Conservation (phyloP, 2,797 vertebrate species). For the Cuniculus paca region DNA sequence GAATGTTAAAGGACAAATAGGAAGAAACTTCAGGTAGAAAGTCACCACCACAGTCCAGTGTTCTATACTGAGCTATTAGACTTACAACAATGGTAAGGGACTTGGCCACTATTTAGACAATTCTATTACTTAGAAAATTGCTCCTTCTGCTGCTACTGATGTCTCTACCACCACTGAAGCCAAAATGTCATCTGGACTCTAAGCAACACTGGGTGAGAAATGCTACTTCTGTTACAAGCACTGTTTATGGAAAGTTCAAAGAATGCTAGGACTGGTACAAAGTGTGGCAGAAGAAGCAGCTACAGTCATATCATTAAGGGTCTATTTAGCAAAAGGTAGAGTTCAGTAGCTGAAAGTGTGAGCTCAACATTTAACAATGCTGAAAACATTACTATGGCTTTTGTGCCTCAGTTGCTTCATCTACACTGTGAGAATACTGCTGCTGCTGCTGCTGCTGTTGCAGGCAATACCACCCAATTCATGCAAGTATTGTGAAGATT, state of each 20-base stretch:
- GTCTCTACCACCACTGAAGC: background rate
- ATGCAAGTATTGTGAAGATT: background rate
- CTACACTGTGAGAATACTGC: background rate
- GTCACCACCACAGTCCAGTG: background rate
- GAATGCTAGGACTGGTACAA: background rate
- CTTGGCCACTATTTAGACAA: constrained; percentile 36
- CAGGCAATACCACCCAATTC: background rate
- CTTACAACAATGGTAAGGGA: background rate
- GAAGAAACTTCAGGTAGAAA: background rate
- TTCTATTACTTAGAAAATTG: constrained; percentile 56
- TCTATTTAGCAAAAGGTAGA: background rate
- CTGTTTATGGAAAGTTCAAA: background rate
- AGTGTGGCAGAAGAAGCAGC: constrained; percentile 46
- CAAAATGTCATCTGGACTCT: constrained; percentile 73
- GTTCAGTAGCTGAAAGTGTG: background rate
- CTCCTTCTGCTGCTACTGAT: constrained; percentile 47
- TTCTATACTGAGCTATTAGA: background rate
- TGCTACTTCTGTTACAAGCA: constrained; percentile 44
- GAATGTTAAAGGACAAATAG: background rate
- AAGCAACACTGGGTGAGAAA: constrained; percentile 31
- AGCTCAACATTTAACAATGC: background rate
- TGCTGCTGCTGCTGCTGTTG: background rate
- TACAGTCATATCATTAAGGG: constrained; percentile 43
- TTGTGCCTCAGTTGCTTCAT: background rate
- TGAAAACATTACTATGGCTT: background rate